phyloP scores from a whole-genome alignment of 2,797 vertebrate genomes.

The Agapornis canus region DNA sequence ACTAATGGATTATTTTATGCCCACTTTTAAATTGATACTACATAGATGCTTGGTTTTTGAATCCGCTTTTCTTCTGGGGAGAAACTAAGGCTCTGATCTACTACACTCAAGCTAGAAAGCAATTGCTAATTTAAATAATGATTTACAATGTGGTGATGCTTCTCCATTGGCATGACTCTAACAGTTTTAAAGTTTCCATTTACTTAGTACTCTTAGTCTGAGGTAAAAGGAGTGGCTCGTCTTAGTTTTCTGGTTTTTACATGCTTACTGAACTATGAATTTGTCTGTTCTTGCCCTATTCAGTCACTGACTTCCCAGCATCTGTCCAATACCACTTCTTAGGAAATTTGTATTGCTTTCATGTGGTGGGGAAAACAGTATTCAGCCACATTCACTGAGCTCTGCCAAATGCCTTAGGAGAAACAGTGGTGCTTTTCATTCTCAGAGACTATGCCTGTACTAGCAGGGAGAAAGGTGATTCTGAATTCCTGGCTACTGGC shows the following conservation, averaged over 20 bases:
- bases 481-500: background rate
- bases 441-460: background rate
- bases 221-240: background rate
- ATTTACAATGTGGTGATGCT: background rate
- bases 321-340: slow-evolving; percentile 41
- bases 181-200: background rate
- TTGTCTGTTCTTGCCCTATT: background rate
- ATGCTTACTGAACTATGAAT: background rate
- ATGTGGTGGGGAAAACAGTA: slow-evolving; percentile 17
- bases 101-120: background rate
- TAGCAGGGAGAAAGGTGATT: background rate
- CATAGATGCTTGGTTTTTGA: background rate
- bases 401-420: slow-evolving; percentile 31
- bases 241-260: background rate
- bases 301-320: slow-evolving; percentile 2
- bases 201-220: background rate
- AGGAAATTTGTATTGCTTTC: slow-evolving; percentile 47
- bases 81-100: background rate
- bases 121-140: background rate
- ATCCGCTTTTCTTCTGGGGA: background rate
- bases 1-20: background rate
- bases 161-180: background rate
- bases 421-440: slow-evolving; percentile 52
- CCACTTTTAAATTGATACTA: background rate
- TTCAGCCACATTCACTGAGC: background rate